phyloP scores from a whole-genome alignment of 2,888 invertebrate genomes.

The Crepidodera aurea region DNA sequence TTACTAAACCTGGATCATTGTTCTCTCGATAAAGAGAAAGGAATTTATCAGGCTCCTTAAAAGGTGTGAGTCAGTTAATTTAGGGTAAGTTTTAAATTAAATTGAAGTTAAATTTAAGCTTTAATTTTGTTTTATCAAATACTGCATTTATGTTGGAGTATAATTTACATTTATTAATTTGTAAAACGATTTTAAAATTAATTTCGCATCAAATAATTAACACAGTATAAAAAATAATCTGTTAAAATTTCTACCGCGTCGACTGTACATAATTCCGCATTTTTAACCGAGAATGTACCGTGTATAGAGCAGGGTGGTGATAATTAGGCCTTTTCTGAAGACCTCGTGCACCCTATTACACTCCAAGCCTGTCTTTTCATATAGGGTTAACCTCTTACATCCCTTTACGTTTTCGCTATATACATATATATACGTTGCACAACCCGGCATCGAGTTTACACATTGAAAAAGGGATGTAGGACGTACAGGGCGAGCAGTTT shows the following conservation, averaged over 20 bases:
- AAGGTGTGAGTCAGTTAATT: too few relatives aligned
- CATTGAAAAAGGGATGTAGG: constrained; percentile 17
- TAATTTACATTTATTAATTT: too few relatives aligned
- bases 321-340: constrained; percentile 59
- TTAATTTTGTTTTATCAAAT: too few relatives aligned
- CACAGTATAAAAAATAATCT: too few relatives aligned
- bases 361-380: constrained; percentile 48
- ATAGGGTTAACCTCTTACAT: constrained; percentile 47
- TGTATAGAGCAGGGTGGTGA: constrained; percentile 55
- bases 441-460: constrained; percentile 23
- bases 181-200: too few relatives aligned
- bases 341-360: constrained; percentile 53
- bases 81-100: too few relatives aligned
- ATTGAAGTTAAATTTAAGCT: too few relatives aligned
- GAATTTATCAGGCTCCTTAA: too few relatives aligned
- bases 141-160: too few relatives aligned
- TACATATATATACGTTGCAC: constrained; percentile 14
- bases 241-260: constrained; percentile 14
- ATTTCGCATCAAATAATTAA: too few relatives aligned
- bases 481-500: neutral
- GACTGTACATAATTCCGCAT: constrained; percentile 35
- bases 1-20: too few relatives aligned
- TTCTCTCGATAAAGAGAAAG: too few relatives aligned
- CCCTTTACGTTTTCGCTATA: constrained; percentile 37
- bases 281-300: constrained; percentile 42